phyloP scores from a whole-genome alignment of 2,888 invertebrate genomes.

The Nasonia oneida region DNA sequence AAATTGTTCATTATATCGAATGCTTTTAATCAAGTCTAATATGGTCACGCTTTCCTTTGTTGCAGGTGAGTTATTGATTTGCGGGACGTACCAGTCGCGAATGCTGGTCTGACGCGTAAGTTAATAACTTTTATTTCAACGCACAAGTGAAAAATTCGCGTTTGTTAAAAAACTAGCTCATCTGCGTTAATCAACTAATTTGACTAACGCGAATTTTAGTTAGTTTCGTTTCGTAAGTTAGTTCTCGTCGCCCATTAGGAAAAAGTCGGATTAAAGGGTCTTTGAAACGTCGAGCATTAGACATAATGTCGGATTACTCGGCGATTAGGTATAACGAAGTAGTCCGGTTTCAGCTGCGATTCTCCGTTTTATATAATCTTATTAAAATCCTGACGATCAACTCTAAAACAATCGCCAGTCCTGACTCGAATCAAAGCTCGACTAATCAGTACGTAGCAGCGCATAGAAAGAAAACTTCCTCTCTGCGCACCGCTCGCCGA shows the following conservation, averaged over 20 bases:
- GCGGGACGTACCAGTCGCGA: background rate
- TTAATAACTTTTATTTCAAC: background rate
- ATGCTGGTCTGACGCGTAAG: background rate
- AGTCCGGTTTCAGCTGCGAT: background rate
- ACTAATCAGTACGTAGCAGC: background rate
- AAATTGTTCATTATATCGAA: background rate
- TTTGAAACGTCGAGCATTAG: background rate
- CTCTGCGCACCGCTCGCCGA: background rate
- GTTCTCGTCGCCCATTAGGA: background rate
- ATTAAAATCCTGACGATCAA: background rate
- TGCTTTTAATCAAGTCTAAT: background rate
- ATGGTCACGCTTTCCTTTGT: background rate
- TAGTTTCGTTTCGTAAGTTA: no score
- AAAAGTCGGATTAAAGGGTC: background rate
- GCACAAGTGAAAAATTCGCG: background rate
- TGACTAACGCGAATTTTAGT: no score
- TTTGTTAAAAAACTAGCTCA: no score
- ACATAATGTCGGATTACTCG: background rate
- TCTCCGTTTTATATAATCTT: background rate
- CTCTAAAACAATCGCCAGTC: background rate
- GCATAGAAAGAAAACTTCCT: background rate
- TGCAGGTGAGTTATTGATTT: background rate
- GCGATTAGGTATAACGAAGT: background rate
- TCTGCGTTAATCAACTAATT: no score
- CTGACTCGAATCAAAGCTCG: slow-evolving; percentile 16